Conservation (phyloP, 2,797 vertebrate species). For the Schizothorax lantsangensis region DNA sequence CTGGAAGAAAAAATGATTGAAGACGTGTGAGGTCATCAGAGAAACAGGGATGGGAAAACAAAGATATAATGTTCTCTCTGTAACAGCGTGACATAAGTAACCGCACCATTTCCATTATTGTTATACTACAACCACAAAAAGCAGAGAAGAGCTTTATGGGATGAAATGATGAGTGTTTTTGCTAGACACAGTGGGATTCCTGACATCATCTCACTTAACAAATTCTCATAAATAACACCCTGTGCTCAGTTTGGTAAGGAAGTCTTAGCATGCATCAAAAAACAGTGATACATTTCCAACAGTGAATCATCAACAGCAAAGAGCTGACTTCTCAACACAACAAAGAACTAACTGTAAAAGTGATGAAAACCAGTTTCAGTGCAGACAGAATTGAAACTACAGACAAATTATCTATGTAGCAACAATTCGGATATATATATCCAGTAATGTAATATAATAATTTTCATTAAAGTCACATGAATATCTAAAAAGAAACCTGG, state of each 20-base stretch:
- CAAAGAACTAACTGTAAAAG: too few relatives aligned
- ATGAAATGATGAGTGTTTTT: background rate
- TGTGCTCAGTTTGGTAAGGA: background rate
- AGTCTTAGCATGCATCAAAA: background rate
- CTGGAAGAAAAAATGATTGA: conserved; percentile 71
- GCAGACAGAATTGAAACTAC: background rate
- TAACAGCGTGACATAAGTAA: background rate
- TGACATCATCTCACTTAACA: background rate
- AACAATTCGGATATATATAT: too few relatives aligned
- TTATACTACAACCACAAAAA: background rate
- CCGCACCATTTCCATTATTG: background rate
- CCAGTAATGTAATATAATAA: background rate
- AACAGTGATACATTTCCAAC: background rate
- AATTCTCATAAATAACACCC: background rate
- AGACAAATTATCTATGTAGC: background rate
- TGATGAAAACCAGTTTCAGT: background rate
- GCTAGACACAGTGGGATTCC: background rate
- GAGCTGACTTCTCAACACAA: background rate
- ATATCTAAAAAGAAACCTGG: background rate
- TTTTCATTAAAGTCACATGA: background rate
- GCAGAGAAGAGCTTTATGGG: background rate
- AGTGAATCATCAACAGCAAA: background rate
- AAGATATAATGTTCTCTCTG: background rate
- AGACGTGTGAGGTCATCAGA: conserved; percentile 7
- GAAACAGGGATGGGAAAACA: background rate